Base-by-base conservation (phyloP, 2,113 vertebrate genomes). In the Pyxicephalus adspersus region DNA sequence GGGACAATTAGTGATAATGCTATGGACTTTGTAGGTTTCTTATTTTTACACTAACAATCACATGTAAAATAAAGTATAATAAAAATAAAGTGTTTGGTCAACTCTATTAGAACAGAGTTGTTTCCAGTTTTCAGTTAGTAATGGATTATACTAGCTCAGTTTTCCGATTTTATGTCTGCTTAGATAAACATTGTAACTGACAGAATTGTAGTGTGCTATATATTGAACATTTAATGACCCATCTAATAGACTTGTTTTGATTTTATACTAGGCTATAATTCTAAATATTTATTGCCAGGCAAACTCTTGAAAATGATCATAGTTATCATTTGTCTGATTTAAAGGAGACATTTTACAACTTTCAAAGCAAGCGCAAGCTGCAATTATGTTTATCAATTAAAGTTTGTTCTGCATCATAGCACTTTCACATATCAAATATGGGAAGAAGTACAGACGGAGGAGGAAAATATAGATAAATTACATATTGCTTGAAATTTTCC, bases 371-470 rank as follows among this genome's bases (percentile, higher is more conserved):
- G 64, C 19, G 38, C 64, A 58, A 29, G 25, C n/a, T 77, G 29
- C 76, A 66, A 65, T 77, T 66, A 65, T 0, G 4, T 55, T 50
- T 77, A 66, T 77, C 76, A 77, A 26, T 67, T 58, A 77, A 77
- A n/a, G 11, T 45, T 58, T 67, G 64, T 77, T 77, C 63, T 54
- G 61, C 75, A 17, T 65, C 63, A 65, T 25, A 23, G 26, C 63
- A 52, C 45, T 26, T 76, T n/a, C 29, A 19, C 38, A 52, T 51
- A 77, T 65, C 50, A 28, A 51, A 63, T 15, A 60, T 15, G 38
- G 38, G n/a, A n/a, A 45, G 9, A 28, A 51, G 16, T 8, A 45
- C 31, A 66, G 51, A 22, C 9, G 20, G n/a, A 45, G 38, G 38
- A 45, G 5, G 38, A 45, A 45, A 45, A 45, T 45, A 13, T 45